Evolutionary conservation across 2,113 vertebrate species (phyloP), one percentile per base, ranked within the genome.

Genomic region (Mustelus asterias): DNA sequence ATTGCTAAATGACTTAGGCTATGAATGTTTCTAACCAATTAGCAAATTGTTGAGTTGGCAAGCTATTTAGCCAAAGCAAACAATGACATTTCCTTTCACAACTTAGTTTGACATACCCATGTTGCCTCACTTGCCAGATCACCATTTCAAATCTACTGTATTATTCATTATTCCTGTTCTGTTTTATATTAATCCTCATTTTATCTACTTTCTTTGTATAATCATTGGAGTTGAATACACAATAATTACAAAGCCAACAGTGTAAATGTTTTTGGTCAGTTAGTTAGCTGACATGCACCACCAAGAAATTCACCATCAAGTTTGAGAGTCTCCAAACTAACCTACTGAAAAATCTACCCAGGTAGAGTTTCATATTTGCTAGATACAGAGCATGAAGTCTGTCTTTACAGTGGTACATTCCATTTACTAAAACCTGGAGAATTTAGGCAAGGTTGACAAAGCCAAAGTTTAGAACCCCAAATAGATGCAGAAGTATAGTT

Each of bases 11-110:
- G n/a, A 67, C 60, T 65, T 93, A 20, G 60, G 33, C n/a, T 24
- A 93, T 22, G n/a, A 93, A 65, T n/a, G 3, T 65, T n/a, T 37
- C 22, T n/a, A 93, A 67, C 89, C 60, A 65, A 93, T 93, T 65
- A 37, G 33, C 89, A n/a, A 83, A 65, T 67, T 67, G 60, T 67
- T 93, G 60, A 65, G 89, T 65, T 93, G 58, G 89, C 89, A 93
- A 93, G 5, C 58, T 92, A 65, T 92, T 33, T 37, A 65, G 89
- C 58, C 89, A 92, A 92, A 92, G 89, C n/a, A 65, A 92, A 92
- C n/a, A 92, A 22, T 92, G 89, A 65, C n/a, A 92, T 16, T 65
- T 92, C 14, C 29, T 92, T 92, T 65, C 14, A 65, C 60, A 92
- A 92, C 63, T 92, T 37, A 65, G 33, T 65, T 63, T 37, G n/a